phyloP scores from a whole-genome alignment of 2,113 vertebrate genomes.

The Tretioscincus oriximinensis region DNA sequence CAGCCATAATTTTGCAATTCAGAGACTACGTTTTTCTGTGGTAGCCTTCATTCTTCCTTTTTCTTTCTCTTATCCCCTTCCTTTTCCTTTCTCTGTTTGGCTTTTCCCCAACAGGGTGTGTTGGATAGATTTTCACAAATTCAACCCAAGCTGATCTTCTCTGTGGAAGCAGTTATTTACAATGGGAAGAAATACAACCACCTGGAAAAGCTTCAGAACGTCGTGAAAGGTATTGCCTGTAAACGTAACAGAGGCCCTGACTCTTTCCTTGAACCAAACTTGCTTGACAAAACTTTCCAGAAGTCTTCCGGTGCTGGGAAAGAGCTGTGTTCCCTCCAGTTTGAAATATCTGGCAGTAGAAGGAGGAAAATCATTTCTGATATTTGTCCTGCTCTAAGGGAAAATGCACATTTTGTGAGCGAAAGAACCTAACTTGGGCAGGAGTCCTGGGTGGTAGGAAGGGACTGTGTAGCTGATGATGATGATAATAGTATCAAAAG shows the following conservation, averaged over 20 bases:
- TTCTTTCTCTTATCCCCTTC: neutral
- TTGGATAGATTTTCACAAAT: constrained; percentile 96
- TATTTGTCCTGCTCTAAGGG: too few relatives aligned
- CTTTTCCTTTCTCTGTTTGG: too few relatives aligned
- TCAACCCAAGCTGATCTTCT: constrained; percentile 94
- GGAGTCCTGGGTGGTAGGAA: too few relatives aligned
- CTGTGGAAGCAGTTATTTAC: constrained; percentile 91
- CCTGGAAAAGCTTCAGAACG: constrained; percentile 88
- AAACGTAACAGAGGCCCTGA: too few relatives aligned
- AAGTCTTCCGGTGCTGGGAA: neutral
- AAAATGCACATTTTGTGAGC: too few relatives aligned
- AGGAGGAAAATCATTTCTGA: too few relatives aligned
- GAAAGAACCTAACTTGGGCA: too few relatives aligned
- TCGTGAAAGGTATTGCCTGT: constrained; percentile 83
- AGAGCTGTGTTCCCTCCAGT: neutral
- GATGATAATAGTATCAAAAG: too few relatives aligned
- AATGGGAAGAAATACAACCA: constrained; percentile 90
- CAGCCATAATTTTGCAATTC: too few relatives aligned
- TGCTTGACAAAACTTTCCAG: neutral
- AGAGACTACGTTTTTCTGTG: too few relatives aligned
- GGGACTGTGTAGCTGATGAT: too few relatives aligned
- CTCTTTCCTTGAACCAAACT: neutral
- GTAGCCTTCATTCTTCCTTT: neutral
- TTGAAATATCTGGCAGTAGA: too few relatives aligned
- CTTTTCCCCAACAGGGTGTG: constrained; percentile 78